Conservation (phyloP, 2,113 vertebrate genomes). For the Synchiropus splendidus region DNA sequence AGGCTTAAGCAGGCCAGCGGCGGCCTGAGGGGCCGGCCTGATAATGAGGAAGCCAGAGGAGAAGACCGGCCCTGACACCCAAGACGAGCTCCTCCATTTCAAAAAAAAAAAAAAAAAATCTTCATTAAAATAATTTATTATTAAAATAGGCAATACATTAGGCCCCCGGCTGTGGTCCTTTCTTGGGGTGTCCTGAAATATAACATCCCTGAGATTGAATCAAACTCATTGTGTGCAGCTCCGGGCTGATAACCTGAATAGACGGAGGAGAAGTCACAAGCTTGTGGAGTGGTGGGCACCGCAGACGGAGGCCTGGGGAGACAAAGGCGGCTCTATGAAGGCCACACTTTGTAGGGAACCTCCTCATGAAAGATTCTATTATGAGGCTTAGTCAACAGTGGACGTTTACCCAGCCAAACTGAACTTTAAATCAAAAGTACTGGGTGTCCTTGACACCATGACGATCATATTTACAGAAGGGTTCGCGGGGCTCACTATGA, state of each 20-base stretch:
- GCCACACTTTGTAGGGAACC: background rate
- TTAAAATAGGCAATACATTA: slow-evolving; percentile 62
- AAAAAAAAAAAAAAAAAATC: slow-evolving; percentile 39
- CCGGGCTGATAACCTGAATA: slow-evolving; percentile 28
- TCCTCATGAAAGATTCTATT: no score
- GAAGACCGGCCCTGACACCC: slow-evolving; percentile 51
- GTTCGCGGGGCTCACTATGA: no score
- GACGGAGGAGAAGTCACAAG: slow-evolving; percentile 45
- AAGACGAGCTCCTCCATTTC: no score
- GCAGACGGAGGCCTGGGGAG: slow-evolving; percentile 16
- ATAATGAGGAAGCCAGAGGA: slow-evolving; percentile 64
- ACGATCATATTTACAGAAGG: no score
- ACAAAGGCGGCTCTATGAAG: slow-evolving; percentile 44
- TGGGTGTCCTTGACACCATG: no score
- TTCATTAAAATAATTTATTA: slow-evolving; percentile 74
- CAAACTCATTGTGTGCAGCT: slow-evolving; percentile 43
- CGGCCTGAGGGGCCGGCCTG: slow-evolving; percentile 65
- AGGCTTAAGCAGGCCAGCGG: slow-evolving; percentile 70
- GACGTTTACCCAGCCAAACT: no score
- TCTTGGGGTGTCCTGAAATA: slow-evolving; percentile 58
- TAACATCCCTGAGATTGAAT: slow-evolving; percentile 55
- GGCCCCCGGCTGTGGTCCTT: slow-evolving; percentile 47
- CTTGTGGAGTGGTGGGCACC: slow-evolving; percentile 20
- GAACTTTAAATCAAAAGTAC: no score
- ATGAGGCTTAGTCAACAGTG: no score